Evolutionary conservation across 2,113 vertebrate species (phyloP).

Genomic region (Hassar affinis): DNA sequence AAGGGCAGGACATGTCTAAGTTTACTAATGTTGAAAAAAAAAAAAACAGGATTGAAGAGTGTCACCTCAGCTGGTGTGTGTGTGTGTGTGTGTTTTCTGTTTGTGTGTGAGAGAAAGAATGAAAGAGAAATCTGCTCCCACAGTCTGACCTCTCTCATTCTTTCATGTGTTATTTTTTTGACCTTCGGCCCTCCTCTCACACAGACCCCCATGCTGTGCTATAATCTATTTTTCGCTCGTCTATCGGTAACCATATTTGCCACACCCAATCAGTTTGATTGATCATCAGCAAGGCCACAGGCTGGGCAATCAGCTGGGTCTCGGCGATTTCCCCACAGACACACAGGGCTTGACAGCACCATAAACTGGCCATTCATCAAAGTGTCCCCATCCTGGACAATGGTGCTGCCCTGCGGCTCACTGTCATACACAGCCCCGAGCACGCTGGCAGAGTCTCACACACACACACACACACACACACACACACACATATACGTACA

Average conservation of each 20-base stretch:
- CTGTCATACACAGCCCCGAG: slow-evolving; percentile 36
- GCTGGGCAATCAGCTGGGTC: slow-evolving; percentile 88
- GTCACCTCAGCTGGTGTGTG: not conserved
- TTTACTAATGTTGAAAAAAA: no score
- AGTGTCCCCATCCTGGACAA: slow-evolving; percentile 72
- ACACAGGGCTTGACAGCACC: slow-evolving; percentile 81
- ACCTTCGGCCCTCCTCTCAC: slow-evolving; percentile 64
- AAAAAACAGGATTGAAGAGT: no score
- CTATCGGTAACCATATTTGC: slow-evolving; percentile 81
- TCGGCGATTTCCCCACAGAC: slow-evolving; percentile 83
- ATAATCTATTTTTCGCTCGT: slow-evolving; percentile 67
- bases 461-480: no score
- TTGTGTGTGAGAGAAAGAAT: not conserved
- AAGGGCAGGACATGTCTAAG: no score
- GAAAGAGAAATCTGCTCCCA: slow-evolving; percentile 22
- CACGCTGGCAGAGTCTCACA: slow-evolving; percentile 3
- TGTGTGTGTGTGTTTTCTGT: not conserved
- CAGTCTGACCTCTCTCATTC: slow-evolving; percentile 64
- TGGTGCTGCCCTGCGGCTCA: slow-evolving; percentile 32
- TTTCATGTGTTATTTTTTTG: slow-evolving; percentile 76
- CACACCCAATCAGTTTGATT: slow-evolving; percentile 89
- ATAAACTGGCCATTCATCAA: slow-evolving; percentile 94
- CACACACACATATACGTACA: no score
- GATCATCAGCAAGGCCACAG: slow-evolving; percentile 84
- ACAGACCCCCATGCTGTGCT: slow-evolving; percentile 40